Evolutionary conservation across 2,888 invertebrate species (phyloP).

Genomic region (Laothoe populi): DNA sequence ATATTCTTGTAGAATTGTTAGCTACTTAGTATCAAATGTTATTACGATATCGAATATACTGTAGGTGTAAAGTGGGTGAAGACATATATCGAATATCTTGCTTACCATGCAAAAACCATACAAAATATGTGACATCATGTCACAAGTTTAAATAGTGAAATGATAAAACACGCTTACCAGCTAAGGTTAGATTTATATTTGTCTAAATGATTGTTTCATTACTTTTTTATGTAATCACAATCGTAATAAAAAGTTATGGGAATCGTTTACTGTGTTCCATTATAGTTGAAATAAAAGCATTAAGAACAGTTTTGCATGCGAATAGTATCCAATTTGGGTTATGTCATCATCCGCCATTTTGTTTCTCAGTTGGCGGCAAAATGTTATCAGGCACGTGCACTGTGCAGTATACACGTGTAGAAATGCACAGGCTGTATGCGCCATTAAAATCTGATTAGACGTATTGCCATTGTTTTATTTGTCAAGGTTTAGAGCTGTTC

Average conservation of each 20-base stretch:
- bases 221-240: conserved; percentile 5
- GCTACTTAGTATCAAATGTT: neutral
- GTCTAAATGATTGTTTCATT: neutral
- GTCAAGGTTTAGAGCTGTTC: conserved; percentile 4
- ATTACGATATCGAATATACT: neutral
- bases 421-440: conserved; percentile 12
- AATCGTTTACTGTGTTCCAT: conserved; percentile 32
- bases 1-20: neutral
- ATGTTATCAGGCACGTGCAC: conserved; percentile 38
- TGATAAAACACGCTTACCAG: neutral
- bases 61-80: neutral
- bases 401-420: conserved; percentile 34
- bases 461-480: conserved; percentile 16
- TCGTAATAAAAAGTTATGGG: conserved; percentile 33
- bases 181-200: neutral
- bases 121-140: neutral
- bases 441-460: conserved; percentile 17
- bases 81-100: neutral
- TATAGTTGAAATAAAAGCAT: conserved; percentile 40
- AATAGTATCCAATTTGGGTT: conserved; percentile 37
- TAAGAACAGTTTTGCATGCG: conserved; percentile 39
- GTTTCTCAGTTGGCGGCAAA: conserved; percentile 31
- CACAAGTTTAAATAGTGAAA: neutral
- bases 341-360: conserved; percentile 33
- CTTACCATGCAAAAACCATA: neutral